phyloP scores from a whole-genome alignment of 2,113 vertebrate genomes.

The Etheostoma cragini region DNA sequence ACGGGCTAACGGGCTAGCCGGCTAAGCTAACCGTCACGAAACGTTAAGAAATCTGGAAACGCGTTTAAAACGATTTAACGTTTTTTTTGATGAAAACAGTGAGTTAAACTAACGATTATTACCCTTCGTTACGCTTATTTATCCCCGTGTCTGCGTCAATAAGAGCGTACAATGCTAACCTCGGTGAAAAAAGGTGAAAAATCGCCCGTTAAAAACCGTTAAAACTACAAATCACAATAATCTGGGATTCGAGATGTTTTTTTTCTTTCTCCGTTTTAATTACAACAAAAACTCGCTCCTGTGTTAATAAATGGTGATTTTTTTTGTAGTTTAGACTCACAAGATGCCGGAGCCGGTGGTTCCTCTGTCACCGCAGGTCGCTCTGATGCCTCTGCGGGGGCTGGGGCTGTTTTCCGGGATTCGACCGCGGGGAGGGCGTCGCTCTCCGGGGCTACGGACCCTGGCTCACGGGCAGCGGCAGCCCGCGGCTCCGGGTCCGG shows the following conservation, averaged over 20 bases:
- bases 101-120: not conserved
- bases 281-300: too few species aligned
- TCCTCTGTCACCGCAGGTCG: slow-evolving; percentile 64
- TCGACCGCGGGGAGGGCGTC: slow-evolving; percentile 71
- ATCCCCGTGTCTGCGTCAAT: not conserved
- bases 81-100: too few species aligned
- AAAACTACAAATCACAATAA: not conserved
- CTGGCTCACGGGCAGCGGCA: slow-evolving; percentile 26
- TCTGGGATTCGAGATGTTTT: rapidly evolving
- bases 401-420: slow-evolving; percentile 64
- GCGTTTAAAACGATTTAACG: not conserved
- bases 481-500: slow-evolving; percentile 43
- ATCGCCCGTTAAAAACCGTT: not conserved
- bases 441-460: slow-evolving; percentile 57
- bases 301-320: rapidly evolving
- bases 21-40: slow-evolving; percentile 14
- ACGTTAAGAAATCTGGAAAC: rapidly evolving
- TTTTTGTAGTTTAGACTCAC: slow-evolving; percentile 55
- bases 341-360: slow-evolving; percentile 71
- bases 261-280: too few species aligned
- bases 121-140: rapidly evolving
- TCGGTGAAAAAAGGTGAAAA: not conserved
- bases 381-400: slow-evolving; percentile 68
- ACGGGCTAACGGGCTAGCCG: slow-evolving; percentile 4
- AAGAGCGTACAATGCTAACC: slow-evolving; percentile 23